Conservation (phyloP, 2,113 vertebrate species). For the Oreocharis arfaki region DNA sequence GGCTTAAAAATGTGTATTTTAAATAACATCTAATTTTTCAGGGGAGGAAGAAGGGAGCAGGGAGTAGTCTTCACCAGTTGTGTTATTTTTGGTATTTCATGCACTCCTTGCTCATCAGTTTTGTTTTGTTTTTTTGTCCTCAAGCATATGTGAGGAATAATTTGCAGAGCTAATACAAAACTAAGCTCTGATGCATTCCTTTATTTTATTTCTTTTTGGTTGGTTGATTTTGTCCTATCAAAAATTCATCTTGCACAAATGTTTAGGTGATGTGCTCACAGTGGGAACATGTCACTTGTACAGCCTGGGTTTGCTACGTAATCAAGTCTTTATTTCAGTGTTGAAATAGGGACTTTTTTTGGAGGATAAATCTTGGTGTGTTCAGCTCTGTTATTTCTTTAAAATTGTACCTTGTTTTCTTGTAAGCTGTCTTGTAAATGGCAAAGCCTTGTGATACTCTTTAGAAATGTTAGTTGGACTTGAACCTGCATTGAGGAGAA, state of each 20-base stretch:
- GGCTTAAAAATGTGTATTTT: not conserved
- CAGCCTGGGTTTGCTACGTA: fast-evolving
- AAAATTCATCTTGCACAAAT: not conserved
- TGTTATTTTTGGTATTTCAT: not conserved
- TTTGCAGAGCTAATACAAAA: not conserved
- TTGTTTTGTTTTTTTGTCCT: not conserved
- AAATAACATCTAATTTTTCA: not conserved
- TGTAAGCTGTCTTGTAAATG: not conserved
- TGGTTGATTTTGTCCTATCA: not conserved
- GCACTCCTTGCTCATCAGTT: not conserved
- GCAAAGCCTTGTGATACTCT: not conserved
- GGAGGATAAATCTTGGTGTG: not conserved
- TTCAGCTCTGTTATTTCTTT: not conserved
- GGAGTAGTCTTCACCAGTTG: not conserved
- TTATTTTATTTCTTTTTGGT: not conserved
- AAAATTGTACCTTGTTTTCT: not conserved
- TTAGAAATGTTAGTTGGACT: not conserved
- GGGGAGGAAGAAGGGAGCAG: not conserved
- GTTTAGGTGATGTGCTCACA: not conserved
- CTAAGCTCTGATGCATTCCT: not conserved
- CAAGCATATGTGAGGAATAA: not conserved
- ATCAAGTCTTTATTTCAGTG: not conserved
- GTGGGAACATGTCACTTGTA: not conserved
- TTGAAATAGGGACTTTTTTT: not conserved
- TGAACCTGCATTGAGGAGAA: not conserved